A percentile compares a stretch with the other conserved stretches of the same genome.
Evolutionary conservation across 92 coral and sea anemone species (phyloP).

Genomic region (Parazoanthus swiftii): DNA sequence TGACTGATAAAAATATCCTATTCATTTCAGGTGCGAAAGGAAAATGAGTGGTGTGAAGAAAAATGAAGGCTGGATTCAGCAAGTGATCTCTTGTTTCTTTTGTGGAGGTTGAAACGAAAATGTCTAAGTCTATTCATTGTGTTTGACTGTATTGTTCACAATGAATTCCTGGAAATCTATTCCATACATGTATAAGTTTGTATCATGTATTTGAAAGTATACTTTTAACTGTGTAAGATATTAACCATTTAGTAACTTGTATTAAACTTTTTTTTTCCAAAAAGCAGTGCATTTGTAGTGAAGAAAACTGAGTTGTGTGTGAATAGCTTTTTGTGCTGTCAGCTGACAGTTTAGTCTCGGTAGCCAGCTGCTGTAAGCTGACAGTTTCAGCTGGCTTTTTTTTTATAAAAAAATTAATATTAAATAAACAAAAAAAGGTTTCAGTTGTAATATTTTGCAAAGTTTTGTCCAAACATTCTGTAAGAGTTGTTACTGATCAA

Average conservation of each 20-base stretch:
- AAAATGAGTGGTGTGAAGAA: conserved; percentile 99
- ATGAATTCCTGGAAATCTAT: neutral
- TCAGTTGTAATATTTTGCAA: neutral
- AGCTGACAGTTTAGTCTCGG: neutral
- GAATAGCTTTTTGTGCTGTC: neutral
- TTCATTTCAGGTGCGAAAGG: conserved; percentile 86
- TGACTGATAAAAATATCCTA: neutral
- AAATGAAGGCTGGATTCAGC: conserved; percentile 49
- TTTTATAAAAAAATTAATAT: too few species aligned
- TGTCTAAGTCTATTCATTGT: neutral
- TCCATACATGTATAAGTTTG: neutral
- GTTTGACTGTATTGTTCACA: neutral
- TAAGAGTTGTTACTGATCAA: too few species aligned
- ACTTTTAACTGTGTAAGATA: neutral
- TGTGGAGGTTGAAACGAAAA: neutral
- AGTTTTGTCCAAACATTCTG: too few species aligned
- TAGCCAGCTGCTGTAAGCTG: neutral
- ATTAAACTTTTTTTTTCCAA: neutral
- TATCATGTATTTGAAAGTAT: neutral
- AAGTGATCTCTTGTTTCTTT: neutral
- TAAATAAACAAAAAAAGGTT: neutral
- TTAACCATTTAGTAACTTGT: too few species aligned
- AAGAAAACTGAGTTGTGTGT: neutral
- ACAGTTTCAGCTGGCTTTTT: neutral
- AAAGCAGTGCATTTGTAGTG: neutral